Evolutionary conservation across 2,888 invertebrate species (phyloP), one percentile per base, ranked within the genome.

Genomic region (Stenotaenia linearis): DNA sequence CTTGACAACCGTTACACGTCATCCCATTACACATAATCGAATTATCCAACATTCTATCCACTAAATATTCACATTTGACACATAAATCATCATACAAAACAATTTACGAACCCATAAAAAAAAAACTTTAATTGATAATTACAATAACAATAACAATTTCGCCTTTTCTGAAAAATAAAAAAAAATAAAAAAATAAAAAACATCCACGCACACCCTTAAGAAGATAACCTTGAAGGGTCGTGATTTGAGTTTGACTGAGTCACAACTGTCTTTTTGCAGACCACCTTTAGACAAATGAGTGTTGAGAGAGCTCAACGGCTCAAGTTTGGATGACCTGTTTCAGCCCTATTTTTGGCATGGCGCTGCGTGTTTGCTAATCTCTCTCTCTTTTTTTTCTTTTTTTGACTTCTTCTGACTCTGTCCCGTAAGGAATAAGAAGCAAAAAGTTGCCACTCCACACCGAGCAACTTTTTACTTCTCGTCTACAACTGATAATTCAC

Each of bases 281-380:
- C 69, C 69, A 69, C 69, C 69, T 69, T 69, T 69, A 69, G 69
- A 69, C 69, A 69, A 23, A 28, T 25, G 28, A 69, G 69, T 69
- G 69, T 69, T 69, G 69, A 69, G 69, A 69, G 69, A 69, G 28
- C 69, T 69, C 25, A 69, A 69, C 69, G 69, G 25, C 69, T 69
- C 69, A 69, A 69, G 25, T 69, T 69, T 10, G 69, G 28, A 69
- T 69, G 69, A 69, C 69, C 69, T 69, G 69, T 28, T 69, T 69
- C 69, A 69, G 69, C 69, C 69, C 69, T 69, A 69, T 69, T 69
- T 69, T 69, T 69, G 69, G 69, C 69, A 28, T 69, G 69, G 69
- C 69, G 69, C 69, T 28, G 69, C 69, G n/a, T 28, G 69, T 69
- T 28, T 69, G 25, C 69, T 56, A 56, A 56, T 7, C 21, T 56